Conservation (phyloP, 2,888 invertebrate genomes). For the Abrostola tripartita region DNA sequence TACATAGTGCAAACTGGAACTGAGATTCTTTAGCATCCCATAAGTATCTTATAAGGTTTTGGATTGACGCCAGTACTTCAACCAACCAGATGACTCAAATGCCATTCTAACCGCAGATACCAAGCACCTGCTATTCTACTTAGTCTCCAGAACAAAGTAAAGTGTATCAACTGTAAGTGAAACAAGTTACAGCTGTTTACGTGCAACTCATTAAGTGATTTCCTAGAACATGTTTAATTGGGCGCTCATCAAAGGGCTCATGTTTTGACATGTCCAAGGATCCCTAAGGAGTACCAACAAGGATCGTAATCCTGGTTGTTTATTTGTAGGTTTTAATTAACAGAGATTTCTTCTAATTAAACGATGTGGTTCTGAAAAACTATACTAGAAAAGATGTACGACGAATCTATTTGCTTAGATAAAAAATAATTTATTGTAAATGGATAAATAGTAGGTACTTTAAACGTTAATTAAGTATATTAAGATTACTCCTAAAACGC, state of each 20-base stretch:
- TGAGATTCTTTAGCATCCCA: not conserved
- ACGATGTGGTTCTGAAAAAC: too few species aligned
- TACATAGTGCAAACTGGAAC: too few species aligned
- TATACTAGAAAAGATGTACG: too few species aligned
- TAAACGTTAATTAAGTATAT: too few species aligned
- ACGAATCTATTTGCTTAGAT: too few species aligned
- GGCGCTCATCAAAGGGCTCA: conserved; percentile 79
- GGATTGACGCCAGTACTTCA: conserved; percentile 7
- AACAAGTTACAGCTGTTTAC: conserved; percentile 62
- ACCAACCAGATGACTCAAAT: conserved; percentile 14
- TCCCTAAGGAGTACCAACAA: conserved; percentile 49
- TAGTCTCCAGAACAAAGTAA: conserved; percentile 27
- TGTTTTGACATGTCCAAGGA: conserved; percentile 74
- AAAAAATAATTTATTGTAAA: too few species aligned
- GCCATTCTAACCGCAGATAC: conserved; percentile 23
- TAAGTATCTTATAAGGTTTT: not conserved
- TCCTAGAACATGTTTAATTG: conserved; percentile 78
- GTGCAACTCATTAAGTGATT: conserved; percentile 82
- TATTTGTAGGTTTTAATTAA: conserved; percentile 25
- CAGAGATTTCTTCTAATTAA: conserved; percentile 22
- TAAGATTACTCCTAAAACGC: too few species aligned
- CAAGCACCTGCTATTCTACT: conserved; percentile 48
- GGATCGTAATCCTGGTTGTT: conserved; percentile 29
- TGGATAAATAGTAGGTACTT: too few species aligned
- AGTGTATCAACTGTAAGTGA: conserved; percentile 26